Base-by-base conservation (phyloP, 2,113 vertebrate genomes). In the Lepisosteus osseus region DNA sequence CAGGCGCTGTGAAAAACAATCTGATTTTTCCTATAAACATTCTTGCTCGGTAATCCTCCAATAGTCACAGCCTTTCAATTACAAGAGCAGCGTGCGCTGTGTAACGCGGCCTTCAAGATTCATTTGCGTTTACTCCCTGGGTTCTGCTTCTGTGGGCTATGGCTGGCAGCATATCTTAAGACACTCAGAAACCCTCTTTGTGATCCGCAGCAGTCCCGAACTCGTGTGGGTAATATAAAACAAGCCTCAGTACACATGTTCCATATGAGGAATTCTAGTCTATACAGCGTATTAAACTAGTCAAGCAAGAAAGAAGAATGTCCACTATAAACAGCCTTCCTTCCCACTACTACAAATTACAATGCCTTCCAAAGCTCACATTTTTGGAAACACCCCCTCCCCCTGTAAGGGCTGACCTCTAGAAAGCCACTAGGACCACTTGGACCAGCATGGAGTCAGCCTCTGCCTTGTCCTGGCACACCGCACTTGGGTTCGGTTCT, bases 151-250 rank as follows among this genome's bases (percentile, higher is more conserved):
- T 69, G 64, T 29, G 44, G 55, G 71, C 44, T 29, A 62, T 17
- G 71, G 47, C 51, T 68, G 61, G 61, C 65, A 69, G 73, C 57
- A 70, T 65, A 76, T 54, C 65, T 51, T 17, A 56, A 72, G 71
- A 69, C 75, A 75, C 59, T 65, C 68, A 56, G 15, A 74, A 76
- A 70, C 9, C 65, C 61, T 42, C 47, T 45, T 68, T 80, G 71
- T 73, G 63, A 75, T 77, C 73, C 65, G 61, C 73, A 72, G 68
- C 64, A 73, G 68, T 75, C 69, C 68, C 65, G n/a, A 61, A 43
- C 15, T 41, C 67, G 72, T 74, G 72, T 71, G 44, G 74, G 72
- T 76, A 78, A 80, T 69, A 68, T 74, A 72, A 74, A 72, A 78
- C 76, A 76, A 77, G 62, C 77, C 65, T 54, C 65, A 11, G 69